phyloP scores from a whole-genome alignment of 2,113 vertebrate species.

The Spilogale gracilis region DNA sequence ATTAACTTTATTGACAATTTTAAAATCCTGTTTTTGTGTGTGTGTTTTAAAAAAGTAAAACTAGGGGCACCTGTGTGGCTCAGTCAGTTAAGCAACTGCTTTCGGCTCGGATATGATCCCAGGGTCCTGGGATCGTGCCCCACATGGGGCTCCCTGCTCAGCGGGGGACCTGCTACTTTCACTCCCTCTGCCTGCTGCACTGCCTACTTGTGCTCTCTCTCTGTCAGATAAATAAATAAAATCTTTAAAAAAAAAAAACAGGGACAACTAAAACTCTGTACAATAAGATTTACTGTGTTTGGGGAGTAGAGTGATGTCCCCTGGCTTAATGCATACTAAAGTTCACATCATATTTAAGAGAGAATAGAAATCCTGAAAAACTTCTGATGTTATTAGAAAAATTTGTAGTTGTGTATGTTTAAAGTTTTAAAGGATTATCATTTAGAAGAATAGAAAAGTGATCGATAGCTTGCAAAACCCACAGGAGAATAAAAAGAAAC shows the following conservation, averaged over 20 bases:
- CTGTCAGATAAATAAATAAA: too few relatives aligned
- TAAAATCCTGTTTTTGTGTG: background rate
- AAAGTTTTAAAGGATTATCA: background rate
- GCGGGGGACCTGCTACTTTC: too few relatives aligned
- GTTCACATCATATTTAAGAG: background rate
- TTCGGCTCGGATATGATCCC: too few relatives aligned
- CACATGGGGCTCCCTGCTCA: too few relatives aligned
- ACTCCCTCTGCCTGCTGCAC: too few relatives aligned
- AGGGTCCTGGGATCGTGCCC: too few relatives aligned
- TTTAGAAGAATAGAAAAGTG: constrained; percentile 48
- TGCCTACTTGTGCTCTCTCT: too few relatives aligned
- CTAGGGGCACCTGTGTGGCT: too few relatives aligned
- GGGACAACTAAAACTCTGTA: background rate
- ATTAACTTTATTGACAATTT: background rate
- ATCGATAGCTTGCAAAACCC: background rate
- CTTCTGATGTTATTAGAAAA: background rate
- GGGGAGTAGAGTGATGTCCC: background rate
- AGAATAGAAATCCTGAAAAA: background rate
- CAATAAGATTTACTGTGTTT: background rate
- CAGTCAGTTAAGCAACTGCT: too few relatives aligned
- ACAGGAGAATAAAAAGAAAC: background rate
- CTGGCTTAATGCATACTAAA: background rate
- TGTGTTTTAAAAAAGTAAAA: background rate
- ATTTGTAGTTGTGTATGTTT: background rate
- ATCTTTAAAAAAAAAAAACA: background rate